Evolutionary conservation across 2,888 invertebrate genomes (phyloP).

Genomic region (Mythimna vitellina): DNA sequence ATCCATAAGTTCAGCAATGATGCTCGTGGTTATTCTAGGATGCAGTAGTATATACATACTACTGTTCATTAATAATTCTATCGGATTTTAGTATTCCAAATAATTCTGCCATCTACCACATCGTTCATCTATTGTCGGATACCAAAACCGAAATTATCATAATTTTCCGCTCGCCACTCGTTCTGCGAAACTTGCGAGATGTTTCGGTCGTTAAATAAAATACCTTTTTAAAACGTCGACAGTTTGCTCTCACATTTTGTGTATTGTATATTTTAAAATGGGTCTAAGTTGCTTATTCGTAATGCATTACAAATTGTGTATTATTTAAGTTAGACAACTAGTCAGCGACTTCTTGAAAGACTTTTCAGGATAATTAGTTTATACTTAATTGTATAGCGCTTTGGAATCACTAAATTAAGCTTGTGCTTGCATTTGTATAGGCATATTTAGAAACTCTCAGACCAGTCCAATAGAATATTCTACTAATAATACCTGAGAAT

Average conservation of each 20-base stretch:
- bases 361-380: slow-evolving; percentile 31
- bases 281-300: slow-evolving; percentile 58
- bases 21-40: not conserved
- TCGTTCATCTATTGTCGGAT: slow-evolving; percentile 67
- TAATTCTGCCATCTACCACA: slow-evolving; percentile 65
- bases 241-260: slow-evolving; percentile 58
- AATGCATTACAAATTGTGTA: slow-evolving; percentile 60
- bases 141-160: slow-evolving; percentile 75
- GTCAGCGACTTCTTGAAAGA: slow-evolving; percentile 42
- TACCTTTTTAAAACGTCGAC: slow-evolving; percentile 68
- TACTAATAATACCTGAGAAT: slow-evolving; percentile 3
- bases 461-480: not conserved
- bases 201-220: slow-evolving; percentile 75
- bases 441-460: not conserved
- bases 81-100: slow-evolving; percentile 36
- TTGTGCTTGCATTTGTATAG: not conserved
- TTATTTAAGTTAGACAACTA: slow-evolving; percentile 45
- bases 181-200: slow-evolving; percentile 74
- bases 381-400: slow-evolving; percentile 27
- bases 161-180: slow-evolving; percentile 81
- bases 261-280: slow-evolving; percentile 56
- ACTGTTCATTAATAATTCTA: not conserved
- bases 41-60: not conserved
- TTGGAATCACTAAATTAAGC: slow-evolving; percentile 7
- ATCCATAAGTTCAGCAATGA: not conserved